Evolutionary conservation across 2,888 invertebrate species (phyloP).

Genomic region (Yponomeuta cagnagella): DNA sequence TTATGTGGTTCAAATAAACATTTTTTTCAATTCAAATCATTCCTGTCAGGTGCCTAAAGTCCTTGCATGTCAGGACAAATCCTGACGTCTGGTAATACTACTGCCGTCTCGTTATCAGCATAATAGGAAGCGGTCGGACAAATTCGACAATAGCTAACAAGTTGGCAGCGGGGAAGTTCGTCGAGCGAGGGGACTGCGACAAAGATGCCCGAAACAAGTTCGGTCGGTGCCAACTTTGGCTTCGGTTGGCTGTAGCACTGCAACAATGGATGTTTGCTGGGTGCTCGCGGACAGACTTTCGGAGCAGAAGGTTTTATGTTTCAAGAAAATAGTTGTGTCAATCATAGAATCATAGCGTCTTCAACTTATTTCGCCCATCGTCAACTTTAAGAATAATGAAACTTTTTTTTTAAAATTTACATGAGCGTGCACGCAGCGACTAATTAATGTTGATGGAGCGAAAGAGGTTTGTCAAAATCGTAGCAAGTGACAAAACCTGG

Average conservation of each 20-base stretch:
- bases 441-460: too few relatives aligned
- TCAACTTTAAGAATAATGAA: too few relatives aligned
- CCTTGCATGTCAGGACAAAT: too few relatives aligned
- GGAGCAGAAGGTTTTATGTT: neutral
- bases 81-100: too few relatives aligned
- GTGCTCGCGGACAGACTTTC: neutral
- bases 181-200: neutral
- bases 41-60: too few relatives aligned
- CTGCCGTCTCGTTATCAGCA: conserved; percentile 6
- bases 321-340: neutral
- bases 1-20: too few relatives aligned
- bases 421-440: too few relatives aligned
- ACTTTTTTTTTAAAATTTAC: too few relatives aligned
- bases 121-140: conserved; percentile 11
- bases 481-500: too few relatives aligned
- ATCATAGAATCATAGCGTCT: neutral
- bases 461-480: too few relatives aligned
- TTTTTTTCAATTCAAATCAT: too few relatives aligned
- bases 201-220: conserved; percentile 5
- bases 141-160: conserved; percentile 15
- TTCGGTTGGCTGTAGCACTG: neutral
- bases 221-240: neutral
- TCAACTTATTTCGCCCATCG: too few relatives aligned
- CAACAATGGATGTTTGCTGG: neutral
- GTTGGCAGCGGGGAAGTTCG: conserved; percentile 12